These are phyloP conservation scores for Oostethus manadensis DNA, from an alignment of 2,113 vertebrate species.

Conservation along the genomic window DNA sequence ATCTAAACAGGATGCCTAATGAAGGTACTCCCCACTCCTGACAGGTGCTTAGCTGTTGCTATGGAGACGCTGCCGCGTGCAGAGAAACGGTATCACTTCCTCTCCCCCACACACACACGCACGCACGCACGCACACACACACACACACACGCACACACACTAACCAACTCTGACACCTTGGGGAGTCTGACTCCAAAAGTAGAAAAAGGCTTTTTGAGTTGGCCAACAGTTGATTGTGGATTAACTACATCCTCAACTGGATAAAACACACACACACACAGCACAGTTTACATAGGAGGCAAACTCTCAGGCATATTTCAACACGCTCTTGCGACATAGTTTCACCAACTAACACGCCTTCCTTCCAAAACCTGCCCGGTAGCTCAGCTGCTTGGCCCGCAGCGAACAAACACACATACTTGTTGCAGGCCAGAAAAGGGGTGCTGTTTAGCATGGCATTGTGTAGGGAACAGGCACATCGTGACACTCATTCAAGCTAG, in stretches of 20 bases:
- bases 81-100: not conserved
- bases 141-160: not conserved
- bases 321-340: too few relatives aligned
- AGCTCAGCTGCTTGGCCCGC: too few relatives aligned
- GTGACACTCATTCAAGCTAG: not conserved
- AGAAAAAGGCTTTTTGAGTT: constrained; percentile 7
- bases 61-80: not conserved
- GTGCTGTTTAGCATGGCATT: not conserved
- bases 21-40: too few relatives aligned
- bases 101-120: not conserved
- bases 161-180: not conserved
- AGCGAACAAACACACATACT: not conserved
- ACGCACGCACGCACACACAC: not conserved
- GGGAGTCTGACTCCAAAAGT: not conserved
- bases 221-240: constrained; percentile 9
- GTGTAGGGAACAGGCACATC: not conserved
- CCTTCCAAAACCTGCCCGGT: too few relatives aligned
- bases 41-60: not conserved
- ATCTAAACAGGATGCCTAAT: too few relatives aligned
- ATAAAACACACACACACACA: constrained; percentile 3
- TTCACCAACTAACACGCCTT: not conserved
- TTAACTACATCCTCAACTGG: constrained; percentile 17
- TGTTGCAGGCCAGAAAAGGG: not conserved
- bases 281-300: not conserved
- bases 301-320: too few relatives aligned